Evolutionary conservation across 1,140 invertebrate genomes (phyloP), one percentile per base, ranked within the genome.

Genomic region (Tenebrio molitor): DNA sequence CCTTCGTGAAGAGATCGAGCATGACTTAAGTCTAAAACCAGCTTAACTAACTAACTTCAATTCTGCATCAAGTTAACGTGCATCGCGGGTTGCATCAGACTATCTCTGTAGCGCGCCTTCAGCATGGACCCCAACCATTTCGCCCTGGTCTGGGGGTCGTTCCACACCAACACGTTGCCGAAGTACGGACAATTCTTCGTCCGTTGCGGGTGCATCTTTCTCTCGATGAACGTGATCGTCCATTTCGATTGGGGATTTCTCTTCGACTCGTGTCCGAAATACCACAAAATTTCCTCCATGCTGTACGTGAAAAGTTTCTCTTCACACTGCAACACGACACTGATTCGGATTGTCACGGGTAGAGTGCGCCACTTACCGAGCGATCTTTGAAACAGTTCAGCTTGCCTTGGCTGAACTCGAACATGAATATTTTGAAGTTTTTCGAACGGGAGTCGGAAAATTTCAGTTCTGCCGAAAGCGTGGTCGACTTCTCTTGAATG

Each of bases 321-420:
- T 0, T 88, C 87, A 74, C 89, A 89, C 85, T 91, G 76, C 72
- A 84, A 83, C 73, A 19, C 7, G 15, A 42, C 15, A 62, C 17
- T 16, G 3, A 25, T 4, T 2, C n/a, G 16, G 63, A 50, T 21
- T 23, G 10, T 3, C 12, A 53, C 44, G 16, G 3, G 1, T 0
- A 25, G 53, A 17, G 15, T 16, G n/a, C 17, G 6, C 7, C 23
- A 84, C 84, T 82, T 81, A 91, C 91, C 79, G 88, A 88, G 83
- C 90, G 89, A 82, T 94, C 92, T 80, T 95, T 96, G 76, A 91
- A 94, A 73, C 90, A 91, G 72, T 87, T 90, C n/a, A 97, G 84
- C 78, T 89, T 92, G 0, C 88, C 89, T 77, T 93, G 90, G 41
- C 87, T 91, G 76, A 96, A 91, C 81, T 95, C 92, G 79, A 95